Evolutionary conservation across 2,888 invertebrate species (phyloP).

Genomic region (Drosophila helvetica): DNA sequence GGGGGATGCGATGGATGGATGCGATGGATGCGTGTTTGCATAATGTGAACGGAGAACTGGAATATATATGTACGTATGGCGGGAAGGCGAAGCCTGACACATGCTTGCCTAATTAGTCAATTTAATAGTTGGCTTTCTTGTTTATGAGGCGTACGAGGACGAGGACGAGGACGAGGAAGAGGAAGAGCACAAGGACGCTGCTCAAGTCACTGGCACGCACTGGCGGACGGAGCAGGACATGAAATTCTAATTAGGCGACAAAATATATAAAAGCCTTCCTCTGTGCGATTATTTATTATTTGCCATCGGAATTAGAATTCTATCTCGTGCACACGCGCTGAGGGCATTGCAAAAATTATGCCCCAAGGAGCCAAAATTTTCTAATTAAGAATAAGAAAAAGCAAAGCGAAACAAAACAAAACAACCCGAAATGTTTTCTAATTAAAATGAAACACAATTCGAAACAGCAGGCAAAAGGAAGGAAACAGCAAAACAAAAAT

Average conservation of each 20-base stretch:
- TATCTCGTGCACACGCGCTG: not conserved
- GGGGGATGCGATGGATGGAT: not conserved
- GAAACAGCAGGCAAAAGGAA: constrained; percentile 31
- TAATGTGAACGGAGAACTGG: constrained; percentile 47
- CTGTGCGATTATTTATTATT: constrained; percentile 61
- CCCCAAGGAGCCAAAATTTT: constrained; percentile 46
- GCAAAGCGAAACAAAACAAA: constrained; percentile 21
- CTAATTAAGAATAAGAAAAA: constrained; percentile 51
- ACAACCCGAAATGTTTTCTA: constrained; percentile 57
- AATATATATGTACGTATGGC: not conserved
- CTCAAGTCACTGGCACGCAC: constrained; percentile 58
- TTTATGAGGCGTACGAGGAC: constrained; percentile 55
- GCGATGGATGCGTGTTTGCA: constrained; percentile 61
- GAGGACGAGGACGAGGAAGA: constrained; percentile 22
- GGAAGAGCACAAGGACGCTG: constrained; percentile 9
- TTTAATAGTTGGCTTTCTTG: constrained; percentile 70
- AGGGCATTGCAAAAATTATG: constrained; percentile 16
- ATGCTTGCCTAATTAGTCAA: constrained; percentile 68
- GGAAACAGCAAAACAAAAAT: constrained; percentile 10
- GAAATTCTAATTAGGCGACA: constrained; percentile 69
- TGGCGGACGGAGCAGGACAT: constrained; percentile 24
- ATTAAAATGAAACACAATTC: constrained; percentile 61
- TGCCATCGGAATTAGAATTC: constrained; percentile 35
- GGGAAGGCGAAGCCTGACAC: constrained; percentile 46
- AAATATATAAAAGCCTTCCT: constrained; percentile 47